Evolutionary conservation across 2,888 invertebrate species (phyloP).

Genomic region (Metallyticus violacea): DNA sequence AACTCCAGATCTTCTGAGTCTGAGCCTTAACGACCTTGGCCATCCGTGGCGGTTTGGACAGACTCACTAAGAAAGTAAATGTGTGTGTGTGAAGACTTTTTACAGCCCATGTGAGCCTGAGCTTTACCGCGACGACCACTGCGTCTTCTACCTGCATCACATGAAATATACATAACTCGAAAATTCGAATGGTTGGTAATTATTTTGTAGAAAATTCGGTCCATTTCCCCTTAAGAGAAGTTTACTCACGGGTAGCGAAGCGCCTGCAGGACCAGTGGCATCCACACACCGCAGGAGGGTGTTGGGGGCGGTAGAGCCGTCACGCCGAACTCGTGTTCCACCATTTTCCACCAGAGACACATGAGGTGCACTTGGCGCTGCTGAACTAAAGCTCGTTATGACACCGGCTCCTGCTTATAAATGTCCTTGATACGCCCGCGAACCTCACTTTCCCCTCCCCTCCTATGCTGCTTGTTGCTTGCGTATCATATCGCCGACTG

Average conservation of each 20-base stretch:
- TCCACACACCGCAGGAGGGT: neutral
- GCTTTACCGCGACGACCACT: too few species aligned
- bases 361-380: neutral
- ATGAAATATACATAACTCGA: too few species aligned
- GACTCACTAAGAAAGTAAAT: too few species aligned
- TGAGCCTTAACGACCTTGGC: too few species aligned
- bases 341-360: neutral
- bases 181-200: too few species aligned
- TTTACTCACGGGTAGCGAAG: neutral
- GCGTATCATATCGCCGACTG: neutral
- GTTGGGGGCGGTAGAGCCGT: neutral
- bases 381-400: neutral
- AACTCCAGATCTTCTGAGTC: too few species aligned
- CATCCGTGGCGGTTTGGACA: too few species aligned
- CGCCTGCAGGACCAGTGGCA: neutral
- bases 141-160: too few species aligned
- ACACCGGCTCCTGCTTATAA: neutral
- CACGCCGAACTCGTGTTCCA: neutral
- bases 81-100: too few species aligned
- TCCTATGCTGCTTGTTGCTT: neutral
- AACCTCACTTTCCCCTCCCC: neutral
- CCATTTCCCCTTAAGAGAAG: too few species aligned
- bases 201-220: too few species aligned
- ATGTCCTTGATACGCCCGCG: neutral
- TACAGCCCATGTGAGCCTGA: too few species aligned